phyloP scores from a whole-genome alignment of 2,888 invertebrate species.

The Theretra japonica region DNA sequence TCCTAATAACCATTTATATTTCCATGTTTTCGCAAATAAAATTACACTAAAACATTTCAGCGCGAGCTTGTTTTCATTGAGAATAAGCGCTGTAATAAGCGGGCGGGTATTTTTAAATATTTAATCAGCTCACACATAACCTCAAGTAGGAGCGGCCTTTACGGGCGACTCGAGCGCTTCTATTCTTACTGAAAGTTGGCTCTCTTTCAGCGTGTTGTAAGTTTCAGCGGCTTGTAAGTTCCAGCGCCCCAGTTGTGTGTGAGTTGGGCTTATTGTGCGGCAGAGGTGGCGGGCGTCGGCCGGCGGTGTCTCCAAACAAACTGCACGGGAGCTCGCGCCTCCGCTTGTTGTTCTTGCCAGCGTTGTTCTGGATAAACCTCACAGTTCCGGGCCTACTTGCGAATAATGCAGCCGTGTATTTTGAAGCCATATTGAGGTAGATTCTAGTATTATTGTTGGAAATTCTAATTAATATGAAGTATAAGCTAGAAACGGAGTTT shows the following conservation, averaged over 20 bases:
- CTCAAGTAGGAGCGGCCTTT: background rate
- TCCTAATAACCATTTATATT: background rate
- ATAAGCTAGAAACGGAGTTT: too few relatives aligned
- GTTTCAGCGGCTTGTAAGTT: background rate
- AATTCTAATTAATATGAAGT: too few relatives aligned
- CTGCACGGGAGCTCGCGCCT: background rate
- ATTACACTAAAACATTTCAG: background rate
- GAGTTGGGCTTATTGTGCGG: conserved; percentile 17
- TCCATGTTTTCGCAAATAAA: background rate
- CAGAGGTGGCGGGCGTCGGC: background rate
- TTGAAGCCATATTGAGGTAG: background rate
- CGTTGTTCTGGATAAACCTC: background rate
- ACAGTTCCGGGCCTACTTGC: background rate
- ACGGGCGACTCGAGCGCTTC: background rate
- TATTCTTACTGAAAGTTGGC: background rate
- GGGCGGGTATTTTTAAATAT: background rate
- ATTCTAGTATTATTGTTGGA: too few relatives aligned
- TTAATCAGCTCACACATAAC: background rate
- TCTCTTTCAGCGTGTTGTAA: background rate
- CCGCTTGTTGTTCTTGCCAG: conserved; percentile 2
- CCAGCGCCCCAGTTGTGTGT: conserved; percentile 16
- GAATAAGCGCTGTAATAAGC: background rate
- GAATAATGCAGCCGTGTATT: background rate
- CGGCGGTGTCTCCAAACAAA: background rate
- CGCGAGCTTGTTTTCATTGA: background rate